These are phyloP conservation scores for Chelonia mydas DNA, from an alignment of 2,797 vertebrate genomes.

Conservation along the genomic window DNA sequence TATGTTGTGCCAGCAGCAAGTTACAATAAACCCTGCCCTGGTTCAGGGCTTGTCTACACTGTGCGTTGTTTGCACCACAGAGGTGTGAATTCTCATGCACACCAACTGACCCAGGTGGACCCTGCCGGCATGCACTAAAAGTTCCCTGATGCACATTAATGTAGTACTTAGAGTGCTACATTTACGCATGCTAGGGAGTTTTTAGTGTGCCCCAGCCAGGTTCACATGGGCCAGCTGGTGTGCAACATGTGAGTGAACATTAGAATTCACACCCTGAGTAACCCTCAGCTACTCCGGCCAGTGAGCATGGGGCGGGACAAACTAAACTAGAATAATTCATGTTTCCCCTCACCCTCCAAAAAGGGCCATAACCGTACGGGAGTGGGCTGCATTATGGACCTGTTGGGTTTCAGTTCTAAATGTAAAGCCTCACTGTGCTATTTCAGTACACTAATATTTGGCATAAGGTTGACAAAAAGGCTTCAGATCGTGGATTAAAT, in stretches of 20 bases:
- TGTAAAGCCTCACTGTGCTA: fast-evolving
- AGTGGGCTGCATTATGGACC: background rate
- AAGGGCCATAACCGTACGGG: background rate
- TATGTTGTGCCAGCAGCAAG: background rate
- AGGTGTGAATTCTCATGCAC: background rate
- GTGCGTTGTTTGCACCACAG: background rate
- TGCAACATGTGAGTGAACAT: background rate
- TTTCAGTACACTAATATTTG: background rate
- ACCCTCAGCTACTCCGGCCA: background rate
- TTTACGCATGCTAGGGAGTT: background rate
- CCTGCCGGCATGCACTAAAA: background rate
- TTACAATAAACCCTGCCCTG: background rate
- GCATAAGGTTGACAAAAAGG: background rate
- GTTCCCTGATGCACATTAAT: background rate
- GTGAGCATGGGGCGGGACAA: background rate
- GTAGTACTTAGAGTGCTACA: background rate
- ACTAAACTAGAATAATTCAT: background rate
- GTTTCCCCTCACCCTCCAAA: background rate
- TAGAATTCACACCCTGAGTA: background rate
- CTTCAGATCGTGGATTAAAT: fast-evolving
- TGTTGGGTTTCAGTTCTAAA: background rate
- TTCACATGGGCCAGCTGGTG: background rate
- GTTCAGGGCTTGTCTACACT: background rate
- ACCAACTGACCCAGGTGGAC: background rate
- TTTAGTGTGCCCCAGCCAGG: background rate